A percentile compares a stretch with the other conserved stretches of the same genome.
Conservation (phyloP, 2,888 invertebrate species). For the Choreutis nemorana region DNA sequence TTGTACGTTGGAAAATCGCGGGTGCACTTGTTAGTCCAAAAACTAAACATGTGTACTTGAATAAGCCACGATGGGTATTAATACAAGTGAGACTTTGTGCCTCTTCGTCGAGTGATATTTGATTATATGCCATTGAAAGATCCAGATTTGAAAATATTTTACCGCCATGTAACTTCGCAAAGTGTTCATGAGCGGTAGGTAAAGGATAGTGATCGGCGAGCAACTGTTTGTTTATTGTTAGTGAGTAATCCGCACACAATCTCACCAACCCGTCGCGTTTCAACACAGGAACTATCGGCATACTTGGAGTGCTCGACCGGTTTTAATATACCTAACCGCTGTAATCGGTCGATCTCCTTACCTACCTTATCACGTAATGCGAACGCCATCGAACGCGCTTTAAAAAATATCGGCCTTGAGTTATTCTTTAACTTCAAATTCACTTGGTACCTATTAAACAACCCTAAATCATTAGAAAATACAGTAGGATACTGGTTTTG, state of each 20-base stretch:
- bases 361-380: slow-evolving; percentile 1
- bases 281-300: slow-evolving; percentile 3
- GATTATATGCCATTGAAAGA: slow-evolving; percentile 6
- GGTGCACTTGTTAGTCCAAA: slow-evolving; percentile 11
- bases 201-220: slow-evolving; percentile 9
- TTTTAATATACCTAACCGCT: not conserved
- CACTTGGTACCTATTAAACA: slow-evolving; percentile 3
- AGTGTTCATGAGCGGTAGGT: slow-evolving; percentile 7
- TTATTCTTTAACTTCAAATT: slow-evolving; percentile 1
- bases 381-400: slow-evolving; percentile 1
- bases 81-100: slow-evolving; percentile 2
- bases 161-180: slow-evolving; percentile 8
- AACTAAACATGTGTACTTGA: slow-evolving; percentile 3
- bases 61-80: slow-evolving; percentile 6
- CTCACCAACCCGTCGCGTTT: not conserved
- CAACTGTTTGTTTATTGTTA: slow-evolving; percentile 5
- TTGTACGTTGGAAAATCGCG: slow-evolving; percentile 13
- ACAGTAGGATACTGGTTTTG: not conserved
- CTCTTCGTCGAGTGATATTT: slow-evolving; percentile 2
- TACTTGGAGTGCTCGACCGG: slow-evolving; percentile 1
- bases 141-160: slow-evolving; percentile 7
- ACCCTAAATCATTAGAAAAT: slow-evolving; percentile 1
- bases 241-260: slow-evolving; percentile 6
- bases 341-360: not conserved
- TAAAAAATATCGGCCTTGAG: slow-evolving; percentile 1